Base-by-base conservation (phyloP, 2,797 vertebrate genomes). In the Danio choprae region DNA sequence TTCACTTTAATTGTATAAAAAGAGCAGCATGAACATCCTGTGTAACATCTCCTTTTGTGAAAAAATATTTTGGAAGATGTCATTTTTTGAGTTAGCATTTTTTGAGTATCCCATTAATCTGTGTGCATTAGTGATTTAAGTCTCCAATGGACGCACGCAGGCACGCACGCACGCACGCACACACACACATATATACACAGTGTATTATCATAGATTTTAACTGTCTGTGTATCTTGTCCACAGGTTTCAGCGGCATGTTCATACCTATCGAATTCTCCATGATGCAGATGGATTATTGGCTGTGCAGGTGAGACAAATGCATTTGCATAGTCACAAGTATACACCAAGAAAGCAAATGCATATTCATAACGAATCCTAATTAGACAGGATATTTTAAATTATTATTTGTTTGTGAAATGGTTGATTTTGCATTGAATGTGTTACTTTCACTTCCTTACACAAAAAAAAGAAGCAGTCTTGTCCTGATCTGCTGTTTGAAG, bases 191-290 rank as follows among this genome's bases (percentile, higher is more conserved):
- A n/a, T n/a, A 29, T 29, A 29, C n/a, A n/a, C n/a, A 58, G 50
- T 50, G 5, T 48, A 8, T 15, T 16, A 36, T 41, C n/a, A 10
- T 40, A 46, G 20, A 4, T 12, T 22, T 76, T 6, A 76, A 41
- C 18, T 73, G 8, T 46, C 12, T 63, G 18, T 78, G 51, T 80
- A 4, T 83, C 46, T 60, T 64, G 18, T 84, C 40, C 74, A 41
- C 84, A 96, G 95, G 87, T 95, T 94, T 80, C 93, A 94, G 55
- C 87, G 93, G 18, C 94, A 95, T 36, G 93, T 96, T 81, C 94
- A 96, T 88, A 95, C 95, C 0, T 96, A 96, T 84, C 93, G 95
- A 16, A 92, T 96, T 69, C 92, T 95, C 15, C 93, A 94, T 4
- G 94, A 95, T 9, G 84, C 90, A 4, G 94, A 95, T 4, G 94